phyloP scores from a whole-genome alignment of 2,797 vertebrate genomes.

The Apodemus agrarius region DNA sequence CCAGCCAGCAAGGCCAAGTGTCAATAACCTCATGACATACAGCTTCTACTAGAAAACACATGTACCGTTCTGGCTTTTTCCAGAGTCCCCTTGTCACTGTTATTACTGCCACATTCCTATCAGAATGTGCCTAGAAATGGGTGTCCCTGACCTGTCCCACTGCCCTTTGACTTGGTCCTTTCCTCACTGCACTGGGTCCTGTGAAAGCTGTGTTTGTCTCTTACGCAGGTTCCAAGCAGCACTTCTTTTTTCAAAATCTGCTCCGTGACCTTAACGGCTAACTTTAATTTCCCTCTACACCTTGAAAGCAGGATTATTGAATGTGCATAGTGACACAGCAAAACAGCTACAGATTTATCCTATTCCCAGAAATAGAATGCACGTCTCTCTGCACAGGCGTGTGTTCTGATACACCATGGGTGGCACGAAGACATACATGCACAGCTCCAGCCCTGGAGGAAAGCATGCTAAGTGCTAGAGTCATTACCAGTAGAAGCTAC shows the following conservation, averaged over 20 bases:
- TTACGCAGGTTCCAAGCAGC: not conserved
- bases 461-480: not conserved
- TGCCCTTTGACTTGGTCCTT: accelerated
- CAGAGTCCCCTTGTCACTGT: accelerated
- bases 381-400: not conserved
- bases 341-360: not conserved
- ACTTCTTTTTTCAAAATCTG: not conserved
- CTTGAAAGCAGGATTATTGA: not conserved
- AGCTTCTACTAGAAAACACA: not conserved
- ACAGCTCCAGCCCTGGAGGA: not conserved
- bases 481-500: not conserved
- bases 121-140: not conserved
- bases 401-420: too few relatives aligned
- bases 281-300: too few relatives aligned
- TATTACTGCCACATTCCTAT: not conserved
- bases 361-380: not conserved
- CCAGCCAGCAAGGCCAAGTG: not conserved
- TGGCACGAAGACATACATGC: not conserved
- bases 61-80: not conserved
- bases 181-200: too few relatives aligned
- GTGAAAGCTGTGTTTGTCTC: accelerated
- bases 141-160: not conserved
- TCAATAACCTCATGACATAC: not conserved
- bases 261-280: not conserved
- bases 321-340: not conserved